phyloP scores from a whole-genome alignment of 2,797 vertebrate genomes.

The Xenops minutus region DNA sequence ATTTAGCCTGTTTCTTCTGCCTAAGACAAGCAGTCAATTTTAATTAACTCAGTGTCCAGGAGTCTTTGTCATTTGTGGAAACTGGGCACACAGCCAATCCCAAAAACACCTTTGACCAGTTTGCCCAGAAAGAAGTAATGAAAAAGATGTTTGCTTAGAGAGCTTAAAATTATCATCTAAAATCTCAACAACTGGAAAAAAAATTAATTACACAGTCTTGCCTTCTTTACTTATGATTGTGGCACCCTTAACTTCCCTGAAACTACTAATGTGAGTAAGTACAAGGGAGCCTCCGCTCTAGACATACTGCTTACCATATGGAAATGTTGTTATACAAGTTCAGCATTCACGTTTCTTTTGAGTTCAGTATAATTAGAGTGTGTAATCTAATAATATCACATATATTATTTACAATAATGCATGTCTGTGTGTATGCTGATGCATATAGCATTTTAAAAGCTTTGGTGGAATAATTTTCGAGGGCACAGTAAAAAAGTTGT shows the following conservation, averaged over 20 bases:
- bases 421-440: background rate
- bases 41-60: slow-evolving; percentile 77
- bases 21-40: slow-evolving; percentile 81
- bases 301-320: background rate
- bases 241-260: background rate
- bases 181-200: slow-evolving; percentile 54
- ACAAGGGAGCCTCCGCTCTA: background rate
- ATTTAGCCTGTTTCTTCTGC: slow-evolving; percentile 65
- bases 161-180: slow-evolving; percentile 21
- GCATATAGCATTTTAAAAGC: background rate
- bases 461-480: background rate
- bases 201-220: slow-evolving; percentile 43
- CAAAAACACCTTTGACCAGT: slow-evolving; percentile 71
- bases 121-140: slow-evolving; percentile 69
- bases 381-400: background rate
- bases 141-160: slow-evolving; percentile 56
- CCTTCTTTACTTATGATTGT: background rate
- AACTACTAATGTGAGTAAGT: background rate
- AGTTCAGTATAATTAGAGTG: background rate
- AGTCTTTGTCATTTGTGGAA: slow-evolving; percentile 72
- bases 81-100: slow-evolving; percentile 72
- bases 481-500: background rate
- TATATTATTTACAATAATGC: background rate
- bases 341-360: background rate
- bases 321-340: background rate